Evolutionary conservation across 2,888 invertebrate species (phyloP), one percentile per base, ranked within the genome.

Genomic region (Autographa gamma): DNA sequence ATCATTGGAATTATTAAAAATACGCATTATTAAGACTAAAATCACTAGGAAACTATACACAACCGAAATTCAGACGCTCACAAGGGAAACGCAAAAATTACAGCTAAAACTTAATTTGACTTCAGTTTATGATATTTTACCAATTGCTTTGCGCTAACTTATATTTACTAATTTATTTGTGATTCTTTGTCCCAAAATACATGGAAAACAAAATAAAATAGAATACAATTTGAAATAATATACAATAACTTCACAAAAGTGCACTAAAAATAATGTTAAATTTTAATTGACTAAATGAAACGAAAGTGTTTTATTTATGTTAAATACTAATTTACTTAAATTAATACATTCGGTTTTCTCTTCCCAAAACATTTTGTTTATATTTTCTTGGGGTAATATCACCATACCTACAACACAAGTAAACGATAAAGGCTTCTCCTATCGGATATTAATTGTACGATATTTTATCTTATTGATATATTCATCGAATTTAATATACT

Each of bases 71-170:
- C 85, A 87, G 87, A 87, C 88, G 79, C 84, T 80, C 78, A 83
- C 79, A 81, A 74, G 80, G 74, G 52, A 75, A 83, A 78, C 66
- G 48, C 32, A 76, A 80, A 83, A 83, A 52, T 63, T 74, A 79
- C 74, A 76, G 63, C 74, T 79, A 84, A 73, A 90, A 91, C 88
- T 77, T 92, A 94, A 94, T 90, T 94, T 94, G 94, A 94, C 94
- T 81, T 87, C 75, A 73, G 80, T 85, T 93, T 91, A 70, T 93
- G 93, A 94, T 94, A 89, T 88, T 91, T 81, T 67, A 73, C 69
- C 78, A 86, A 90, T 91, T 91, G 90, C 88, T 91, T 82, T 86
- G 73, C 75, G 69, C 73, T 79, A 71, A 65, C 71, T 73, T 69
- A 71, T 11, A 58, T 66, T 74, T 66, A 32, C 25, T 67, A 61